Evolutionary conservation across 2,113 vertebrate species (phyloP).

Genomic region (Stigmatopora argus): DNA sequence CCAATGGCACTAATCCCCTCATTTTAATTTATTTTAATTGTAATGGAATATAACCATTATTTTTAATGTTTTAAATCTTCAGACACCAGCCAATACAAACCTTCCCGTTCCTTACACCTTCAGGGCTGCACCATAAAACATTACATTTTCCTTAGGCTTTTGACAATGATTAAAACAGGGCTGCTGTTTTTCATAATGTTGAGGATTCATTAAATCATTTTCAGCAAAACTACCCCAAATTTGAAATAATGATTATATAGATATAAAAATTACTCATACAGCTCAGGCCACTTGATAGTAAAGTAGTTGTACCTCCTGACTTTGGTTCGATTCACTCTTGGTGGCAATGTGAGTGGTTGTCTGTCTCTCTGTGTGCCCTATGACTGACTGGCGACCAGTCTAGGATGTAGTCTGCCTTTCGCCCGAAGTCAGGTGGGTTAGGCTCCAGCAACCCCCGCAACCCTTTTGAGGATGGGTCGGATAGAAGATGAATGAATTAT

Average conservation of each 20-base stretch:
- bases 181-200: slow-evolving; percentile 6
- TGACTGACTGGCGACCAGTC: too few relatives aligned
- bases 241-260: slow-evolving; percentile 13
- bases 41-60: slow-evolving; percentile 69
- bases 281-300: too few relatives aligned
- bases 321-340: too few relatives aligned
- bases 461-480: too few relatives aligned
- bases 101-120: slow-evolving; percentile 27
- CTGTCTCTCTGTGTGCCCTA: too few relatives aligned
- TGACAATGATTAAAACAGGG: slow-evolving; percentile 14
- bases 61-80: slow-evolving; percentile 67
- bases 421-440: too few relatives aligned
- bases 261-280: slow-evolving; percentile 5
- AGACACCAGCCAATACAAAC: slow-evolving; percentile 27
- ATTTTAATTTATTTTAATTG: slow-evolving; percentile 75
- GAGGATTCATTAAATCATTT: background rate
- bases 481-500: too few relatives aligned
- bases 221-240: background rate
- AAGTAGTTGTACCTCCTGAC: too few relatives aligned
- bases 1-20: slow-evolving; percentile 67
- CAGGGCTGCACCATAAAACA: background rate
- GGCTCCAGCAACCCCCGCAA: too few relatives aligned
- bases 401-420: too few relatives aligned
- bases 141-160: background rate
- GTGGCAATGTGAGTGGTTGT: too few relatives aligned